phyloP scores from a whole-genome alignment of 2,888 invertebrate genomes.

The Eristalis arbustorum region DNA sequence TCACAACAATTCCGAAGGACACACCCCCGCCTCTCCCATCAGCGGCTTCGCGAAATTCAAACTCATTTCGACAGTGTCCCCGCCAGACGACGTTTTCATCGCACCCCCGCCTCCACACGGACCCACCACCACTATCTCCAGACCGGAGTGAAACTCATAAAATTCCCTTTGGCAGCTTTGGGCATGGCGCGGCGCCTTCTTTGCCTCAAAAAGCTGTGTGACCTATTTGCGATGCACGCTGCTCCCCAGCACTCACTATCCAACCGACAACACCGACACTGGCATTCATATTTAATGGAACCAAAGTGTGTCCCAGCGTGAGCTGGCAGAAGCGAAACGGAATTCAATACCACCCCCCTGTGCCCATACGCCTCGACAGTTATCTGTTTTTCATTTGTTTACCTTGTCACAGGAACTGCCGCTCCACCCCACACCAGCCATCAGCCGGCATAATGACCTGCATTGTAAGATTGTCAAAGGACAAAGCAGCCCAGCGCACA shows the following conservation, averaged over 20 bases:
- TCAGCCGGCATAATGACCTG: constrained; percentile 62
- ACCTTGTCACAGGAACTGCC: constrained; percentile 39
- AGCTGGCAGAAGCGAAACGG: not conserved
- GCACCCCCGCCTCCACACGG: not conserved
- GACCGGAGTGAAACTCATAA: not conserved
- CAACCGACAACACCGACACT: constrained; percentile 21
- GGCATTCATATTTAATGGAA: constrained; percentile 58
- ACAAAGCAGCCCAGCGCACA: constrained; percentile 36
- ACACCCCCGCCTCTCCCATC: not conserved
- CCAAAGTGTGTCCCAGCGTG: constrained; percentile 44
- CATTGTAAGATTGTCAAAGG: constrained; percentile 67
- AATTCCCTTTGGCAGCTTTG: not conserved
- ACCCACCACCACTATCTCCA: not conserved
- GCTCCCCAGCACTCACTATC: constrained; percentile 7
- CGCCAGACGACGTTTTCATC: constrained; percentile 18
- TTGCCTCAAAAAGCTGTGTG: not conserved
- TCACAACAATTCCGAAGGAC: constrained; percentile 21
- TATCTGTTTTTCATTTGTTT: constrained; percentile 69
- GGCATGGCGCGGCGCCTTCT: not conserved
- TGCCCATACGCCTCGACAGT: constrained; percentile 13
- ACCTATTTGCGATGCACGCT: constrained; percentile 21
- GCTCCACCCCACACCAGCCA: constrained; percentile 1
- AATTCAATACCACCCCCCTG: constrained; percentile 28
- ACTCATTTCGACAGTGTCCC: constrained; percentile 24
- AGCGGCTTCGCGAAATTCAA: not conserved